Evolutionary conservation across 2,113 vertebrate genomes (phyloP), one percentile per base, ranked within the genome.

Genomic region (Campylomormyrus tamandua): DNA sequence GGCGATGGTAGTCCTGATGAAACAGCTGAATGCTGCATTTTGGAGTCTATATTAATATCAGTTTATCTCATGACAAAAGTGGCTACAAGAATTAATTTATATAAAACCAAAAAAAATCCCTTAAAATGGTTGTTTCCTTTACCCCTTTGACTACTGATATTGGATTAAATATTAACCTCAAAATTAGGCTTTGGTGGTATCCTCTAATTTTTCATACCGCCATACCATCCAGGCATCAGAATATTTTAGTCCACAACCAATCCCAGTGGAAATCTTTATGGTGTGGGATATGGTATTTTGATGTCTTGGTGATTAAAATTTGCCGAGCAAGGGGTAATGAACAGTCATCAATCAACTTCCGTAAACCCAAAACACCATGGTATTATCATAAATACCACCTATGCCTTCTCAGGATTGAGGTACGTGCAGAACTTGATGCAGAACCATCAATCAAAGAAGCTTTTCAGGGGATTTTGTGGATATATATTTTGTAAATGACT

Each of bases 1-100:
- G 89, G 89, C 66, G 53, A 49, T 66, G 74, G 31, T 77, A 52
- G 31, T 19, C 85, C 48, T 90, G 48, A 39, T 15, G 70, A 77
- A 77, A 77, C 24, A 2, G 10, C 13, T 0, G 0, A 42, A 80
- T 42, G 2, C 58, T 46, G 85, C 19, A 8, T 39, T 19, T 87
- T 48, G n/a, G 50, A 56, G 50, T 48, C 11, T 9, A 3, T 24
- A 4, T 46, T 42, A 11, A 46, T 84, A 62, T 62, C 58, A 70
- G n/a, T 66, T 27, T 27, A 27, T 70, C n/a, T 31, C 1, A 31
- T 70, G 10, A 70, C n/a, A 70, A 70, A 31, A 70, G 27, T 70
- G 27, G n/a, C n/a, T 70, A 31, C 9, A 70, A 3, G 10, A 70
- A 70, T 42, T 42, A 56, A 19, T 53, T 5, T 53, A 6, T 21